These are phyloP conservation scores for Euplagia quadripunctaria DNA, from an alignment of 2,888 invertebrate species.

Conservation along the genomic window DNA sequence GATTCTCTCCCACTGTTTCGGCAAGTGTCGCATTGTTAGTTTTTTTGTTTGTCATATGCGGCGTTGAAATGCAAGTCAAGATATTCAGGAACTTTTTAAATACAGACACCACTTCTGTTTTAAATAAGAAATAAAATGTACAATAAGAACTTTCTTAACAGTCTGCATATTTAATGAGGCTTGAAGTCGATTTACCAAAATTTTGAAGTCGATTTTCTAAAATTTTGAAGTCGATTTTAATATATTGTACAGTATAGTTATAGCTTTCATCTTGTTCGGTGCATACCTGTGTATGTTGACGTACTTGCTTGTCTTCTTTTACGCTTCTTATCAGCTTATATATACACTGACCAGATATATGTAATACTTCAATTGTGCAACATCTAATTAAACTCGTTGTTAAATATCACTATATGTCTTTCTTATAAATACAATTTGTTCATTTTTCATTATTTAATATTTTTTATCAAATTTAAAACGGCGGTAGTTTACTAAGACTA, in stretches of 20 bases:
- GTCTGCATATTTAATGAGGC: too few species aligned
- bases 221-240: constrained; percentile 9
- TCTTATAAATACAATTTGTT: neutral
- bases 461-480: too few species aligned
- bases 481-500: too few species aligned
- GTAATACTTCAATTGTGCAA: neutral
- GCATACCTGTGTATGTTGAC: neutral
- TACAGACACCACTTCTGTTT: too few species aligned
- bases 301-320: constrained; percentile 18
- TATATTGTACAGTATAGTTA: neutral
- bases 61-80: too few species aligned
- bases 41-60: too few species aligned
- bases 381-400: neutral
- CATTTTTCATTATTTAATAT: neutral
- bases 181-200: too few species aligned
- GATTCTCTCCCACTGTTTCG: too few species aligned
- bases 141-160: too few species aligned
- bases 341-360: constrained; percentile 7
- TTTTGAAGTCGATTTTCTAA: constrained; percentile 3
- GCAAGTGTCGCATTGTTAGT: too few species aligned
- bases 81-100: too few species aligned
- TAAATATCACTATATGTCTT: neutral
- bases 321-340: constrained; percentile 12
- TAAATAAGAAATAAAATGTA: too few species aligned
- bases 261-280: constrained; percentile 3